These are phyloP conservation scores for Eonycteris spelaea DNA, from an alignment of 2,113 vertebrate species.

Conservation along the genomic window DNA sequence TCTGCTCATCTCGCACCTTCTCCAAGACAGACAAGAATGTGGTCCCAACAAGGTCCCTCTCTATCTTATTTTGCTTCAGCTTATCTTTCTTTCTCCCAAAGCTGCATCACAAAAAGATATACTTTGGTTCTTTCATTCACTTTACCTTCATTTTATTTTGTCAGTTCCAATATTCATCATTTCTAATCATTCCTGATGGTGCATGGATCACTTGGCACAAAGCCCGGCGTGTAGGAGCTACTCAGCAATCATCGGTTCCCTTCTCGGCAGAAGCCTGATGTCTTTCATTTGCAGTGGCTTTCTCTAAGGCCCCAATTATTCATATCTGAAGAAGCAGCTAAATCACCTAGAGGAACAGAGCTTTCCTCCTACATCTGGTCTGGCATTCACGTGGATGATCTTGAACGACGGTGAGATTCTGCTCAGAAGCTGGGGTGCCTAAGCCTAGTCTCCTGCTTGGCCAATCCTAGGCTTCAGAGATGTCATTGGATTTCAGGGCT, in stretches of 20 bases:
- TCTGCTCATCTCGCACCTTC: not conserved
- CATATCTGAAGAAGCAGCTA: not conserved
- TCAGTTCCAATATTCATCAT: not conserved
- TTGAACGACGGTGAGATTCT: not conserved
- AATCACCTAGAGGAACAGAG: not conserved
- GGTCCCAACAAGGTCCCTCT: not conserved
- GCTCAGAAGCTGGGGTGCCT: not conserved
- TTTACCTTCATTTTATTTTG: conserved; percentile 15
- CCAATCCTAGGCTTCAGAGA: not conserved
- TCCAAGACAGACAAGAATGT: not conserved
- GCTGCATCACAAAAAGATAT: not conserved
- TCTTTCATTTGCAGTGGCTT: not conserved
- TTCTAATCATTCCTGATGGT: not conserved
- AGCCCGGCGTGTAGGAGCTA: not conserved
- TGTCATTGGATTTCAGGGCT: not conserved
- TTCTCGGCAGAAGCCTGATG: not conserved
- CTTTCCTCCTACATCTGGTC: not conserved
- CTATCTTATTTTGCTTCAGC: not conserved
- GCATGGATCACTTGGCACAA: not conserved
- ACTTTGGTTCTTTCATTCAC: not conserved
- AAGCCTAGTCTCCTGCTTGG: not conserved
- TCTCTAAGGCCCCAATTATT: not conserved
- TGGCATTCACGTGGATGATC: not conserved
- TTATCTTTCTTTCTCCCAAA: not conserved
- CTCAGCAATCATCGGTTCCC: not conserved